phyloP scores from a whole-genome alignment of 1,140 invertebrate genomes.

The Drosophila kepulauana region DNA sequence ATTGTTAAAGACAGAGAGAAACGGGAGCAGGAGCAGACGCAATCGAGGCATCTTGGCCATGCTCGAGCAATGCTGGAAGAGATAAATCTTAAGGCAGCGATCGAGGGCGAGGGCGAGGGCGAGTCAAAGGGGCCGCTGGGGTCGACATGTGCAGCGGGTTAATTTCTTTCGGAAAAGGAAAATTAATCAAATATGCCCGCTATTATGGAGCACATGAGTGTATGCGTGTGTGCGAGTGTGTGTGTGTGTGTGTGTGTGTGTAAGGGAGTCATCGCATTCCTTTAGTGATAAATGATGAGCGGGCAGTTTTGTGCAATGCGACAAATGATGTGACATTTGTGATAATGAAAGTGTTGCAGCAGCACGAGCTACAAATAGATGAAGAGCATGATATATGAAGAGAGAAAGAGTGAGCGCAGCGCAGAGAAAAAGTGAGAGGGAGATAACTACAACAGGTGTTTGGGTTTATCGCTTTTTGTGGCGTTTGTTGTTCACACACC shows the following conservation, averaged over 20 bases:
- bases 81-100: constrained; percentile 72
- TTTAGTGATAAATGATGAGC: constrained; percentile 82
- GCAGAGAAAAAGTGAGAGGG: not conserved
- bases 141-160: constrained; percentile 79
- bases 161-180: constrained; percentile 84
- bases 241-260: constrained; percentile 29
- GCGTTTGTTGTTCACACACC: constrained; percentile 61
- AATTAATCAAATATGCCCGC: constrained; percentile 82
- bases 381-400: constrained; percentile 31
- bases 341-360: constrained; percentile 81
- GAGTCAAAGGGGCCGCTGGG: constrained; percentile 74
- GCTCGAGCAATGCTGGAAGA: constrained; percentile 71
- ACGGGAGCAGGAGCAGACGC: not conserved
- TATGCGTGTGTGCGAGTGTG: constrained; percentile 20
- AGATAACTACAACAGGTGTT: constrained; percentile 70
- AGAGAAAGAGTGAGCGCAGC: constrained; percentile 4
- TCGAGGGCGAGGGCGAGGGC: constrained; percentile 47
- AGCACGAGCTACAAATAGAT: constrained; percentile 52
- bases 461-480: constrained; percentile 53
- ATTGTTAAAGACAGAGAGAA: constrained; percentile 9
- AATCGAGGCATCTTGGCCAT: constrained; percentile 48
- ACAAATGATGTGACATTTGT: constrained; percentile 84
- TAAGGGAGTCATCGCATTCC: constrained; percentile 61
- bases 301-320: constrained; percentile 71
- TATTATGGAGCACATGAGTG: constrained; percentile 39